Conservation (phyloP, 2,113 vertebrate species). For the Corapipo altera region DNA sequence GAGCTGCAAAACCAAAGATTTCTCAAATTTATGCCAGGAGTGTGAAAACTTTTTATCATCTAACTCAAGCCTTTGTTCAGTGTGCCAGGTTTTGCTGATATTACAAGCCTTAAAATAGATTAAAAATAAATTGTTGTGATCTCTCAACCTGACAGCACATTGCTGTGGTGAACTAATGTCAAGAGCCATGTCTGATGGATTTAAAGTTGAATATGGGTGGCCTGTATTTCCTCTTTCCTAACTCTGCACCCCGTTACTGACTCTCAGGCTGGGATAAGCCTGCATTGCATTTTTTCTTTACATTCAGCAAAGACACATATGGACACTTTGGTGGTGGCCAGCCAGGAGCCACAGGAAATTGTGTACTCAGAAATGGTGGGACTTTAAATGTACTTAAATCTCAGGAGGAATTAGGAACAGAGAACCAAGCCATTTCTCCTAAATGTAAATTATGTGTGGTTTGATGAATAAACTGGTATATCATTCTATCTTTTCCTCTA, state of each 20-base stretch:
- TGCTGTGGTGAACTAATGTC: slow-evolving; percentile 4
- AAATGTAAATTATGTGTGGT: background rate
- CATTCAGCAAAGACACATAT: background rate
- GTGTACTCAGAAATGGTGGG: background rate
- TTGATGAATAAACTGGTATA: background rate
- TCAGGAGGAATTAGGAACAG: background rate
- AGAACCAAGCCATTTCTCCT: background rate
- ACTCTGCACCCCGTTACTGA: background rate
- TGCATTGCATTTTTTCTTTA: background rate
- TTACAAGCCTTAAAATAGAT: slow-evolving; percentile 17
- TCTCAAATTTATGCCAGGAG: background rate
- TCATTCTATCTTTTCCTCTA: background rate
- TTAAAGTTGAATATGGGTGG: background rate
- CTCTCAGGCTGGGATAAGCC: background rate
- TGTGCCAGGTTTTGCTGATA: background rate
- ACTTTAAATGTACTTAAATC: background rate
- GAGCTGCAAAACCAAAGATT: background rate
- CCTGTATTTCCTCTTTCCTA: background rate
- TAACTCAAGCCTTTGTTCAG: background rate
- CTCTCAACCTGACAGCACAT: slow-evolving; percentile 1
- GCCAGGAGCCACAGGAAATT: background rate
- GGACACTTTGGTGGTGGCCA: background rate
- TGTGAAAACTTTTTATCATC: background rate
- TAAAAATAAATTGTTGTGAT: background rate
- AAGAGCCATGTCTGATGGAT: slow-evolving; percentile 16